Conservation (phyloP, 64 coral and sea anemone species). For the Stichodactyla helianthus region DNA sequence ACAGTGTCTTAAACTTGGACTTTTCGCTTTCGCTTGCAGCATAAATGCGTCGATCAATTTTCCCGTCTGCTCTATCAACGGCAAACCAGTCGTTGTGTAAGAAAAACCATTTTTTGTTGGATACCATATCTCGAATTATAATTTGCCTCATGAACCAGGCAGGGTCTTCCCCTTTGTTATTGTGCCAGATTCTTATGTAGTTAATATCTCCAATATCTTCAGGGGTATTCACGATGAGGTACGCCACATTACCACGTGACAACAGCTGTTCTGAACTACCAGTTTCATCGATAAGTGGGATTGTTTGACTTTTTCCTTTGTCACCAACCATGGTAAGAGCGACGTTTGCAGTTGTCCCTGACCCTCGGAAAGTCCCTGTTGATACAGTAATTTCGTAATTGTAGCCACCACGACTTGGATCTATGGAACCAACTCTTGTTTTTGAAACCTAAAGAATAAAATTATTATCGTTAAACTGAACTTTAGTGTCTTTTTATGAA, state of each 20-base stretch:
- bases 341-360: constrained; percentile 50
- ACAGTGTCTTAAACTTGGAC: not conserved
- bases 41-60: constrained; percentile 40
- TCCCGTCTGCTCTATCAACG: constrained; percentile 53
- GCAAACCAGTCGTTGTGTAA: constrained; percentile 66
- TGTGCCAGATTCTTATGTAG: constrained; percentile 52
- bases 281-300: constrained; percentile 10
- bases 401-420: not conserved
- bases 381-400: constrained; percentile 28
- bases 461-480: not conserved
- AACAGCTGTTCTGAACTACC: constrained; percentile 32
- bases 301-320: not conserved
- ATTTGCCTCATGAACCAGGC: constrained; percentile 44
- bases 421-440: not conserved
- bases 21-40: constrained; percentile 45
- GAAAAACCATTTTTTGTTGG: constrained; percentile 28
- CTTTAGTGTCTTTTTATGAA: no score
- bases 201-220: constrained; percentile 31
- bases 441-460: not conserved
- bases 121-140: not conserved
- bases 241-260: constrained; percentile 48
- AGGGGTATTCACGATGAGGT: constrained; percentile 31
- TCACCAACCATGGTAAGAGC: constrained; percentile 29
- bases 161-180: constrained; percentile 53
- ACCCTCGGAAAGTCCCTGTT: constrained; percentile 34